Conservation (phyloP, 92 coral and sea anemone species). For the Palythoa grandis region DNA sequence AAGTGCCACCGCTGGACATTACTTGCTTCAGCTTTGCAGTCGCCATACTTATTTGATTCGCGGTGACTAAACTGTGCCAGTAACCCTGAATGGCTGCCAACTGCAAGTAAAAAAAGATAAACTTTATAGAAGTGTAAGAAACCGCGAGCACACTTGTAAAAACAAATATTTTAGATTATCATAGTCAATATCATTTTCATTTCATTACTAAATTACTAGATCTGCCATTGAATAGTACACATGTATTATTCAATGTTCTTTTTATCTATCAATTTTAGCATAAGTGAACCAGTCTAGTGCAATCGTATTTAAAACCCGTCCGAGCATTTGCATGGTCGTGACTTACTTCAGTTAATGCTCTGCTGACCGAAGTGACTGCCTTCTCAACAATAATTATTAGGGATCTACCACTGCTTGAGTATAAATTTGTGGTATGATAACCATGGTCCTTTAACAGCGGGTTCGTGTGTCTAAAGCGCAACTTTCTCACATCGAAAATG, state of each 20-base stretch:
- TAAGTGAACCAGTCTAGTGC: not conserved
- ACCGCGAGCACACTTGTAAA: not conserved
- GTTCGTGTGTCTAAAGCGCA: not conserved
- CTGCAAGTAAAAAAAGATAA: not conserved
- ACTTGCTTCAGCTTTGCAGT: constrained; percentile 26
- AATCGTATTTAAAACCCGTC: too few relatives aligned
- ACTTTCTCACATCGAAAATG: not conserved
- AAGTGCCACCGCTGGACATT: not conserved
- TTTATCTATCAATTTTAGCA: not conserved
- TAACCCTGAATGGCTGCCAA: not conserved
- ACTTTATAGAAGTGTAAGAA: not conserved
- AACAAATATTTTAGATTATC: not conserved
- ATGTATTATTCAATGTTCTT: too few relatives aligned
- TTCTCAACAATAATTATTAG: constrained; percentile 23
- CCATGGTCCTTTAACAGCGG: not conserved
- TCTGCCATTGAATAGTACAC: too few relatives aligned
- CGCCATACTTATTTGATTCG: constrained; percentile 17
- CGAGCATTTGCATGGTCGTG: not conserved
- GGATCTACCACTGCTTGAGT: not conserved
- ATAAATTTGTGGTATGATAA: not conserved
- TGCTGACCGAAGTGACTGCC: constrained; percentile 37
- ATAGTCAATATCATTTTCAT: too few relatives aligned
- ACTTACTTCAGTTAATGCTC: constrained; percentile 29
- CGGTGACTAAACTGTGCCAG: not conserved
- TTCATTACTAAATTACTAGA: too few relatives aligned